Evolutionary conservation across 2,797 vertebrate species (phyloP).

Genomic region (Gastrophryne carolinensis): DNA sequence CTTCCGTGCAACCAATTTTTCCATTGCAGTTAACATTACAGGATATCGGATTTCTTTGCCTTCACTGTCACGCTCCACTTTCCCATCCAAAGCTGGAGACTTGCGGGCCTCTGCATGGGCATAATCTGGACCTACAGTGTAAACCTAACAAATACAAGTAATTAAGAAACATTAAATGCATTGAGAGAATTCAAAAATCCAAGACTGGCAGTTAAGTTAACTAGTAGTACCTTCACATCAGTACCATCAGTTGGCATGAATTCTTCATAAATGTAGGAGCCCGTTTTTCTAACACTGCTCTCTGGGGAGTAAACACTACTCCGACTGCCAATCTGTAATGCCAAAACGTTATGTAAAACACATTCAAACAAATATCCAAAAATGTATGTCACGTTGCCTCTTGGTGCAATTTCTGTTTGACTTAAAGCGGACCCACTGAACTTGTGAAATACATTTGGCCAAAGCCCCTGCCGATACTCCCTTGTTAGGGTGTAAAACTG

Average conservation of each 20-base stretch:
- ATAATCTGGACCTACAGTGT: conserved; percentile 96
- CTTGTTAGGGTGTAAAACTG: too few relatives aligned
- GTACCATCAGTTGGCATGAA: conserved; percentile 99
- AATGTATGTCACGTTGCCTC: too few relatives aligned
- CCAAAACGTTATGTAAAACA: background rate
- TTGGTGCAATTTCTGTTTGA: too few relatives aligned
- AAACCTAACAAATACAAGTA: conserved; percentile 74
- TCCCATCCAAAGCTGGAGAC: conserved; percentile 94
- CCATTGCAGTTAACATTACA: conserved; percentile 97
- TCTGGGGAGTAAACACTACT: conserved; percentile 98
- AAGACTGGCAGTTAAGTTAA: background rate
- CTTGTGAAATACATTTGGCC: too few relatives aligned
- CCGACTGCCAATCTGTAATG: conserved; percentile 88
- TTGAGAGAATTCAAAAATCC: background rate
- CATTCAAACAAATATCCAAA: too few relatives aligned
- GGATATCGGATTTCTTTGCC: conserved; percentile 98
- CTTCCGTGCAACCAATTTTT: conserved; percentile 95
- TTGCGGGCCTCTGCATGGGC: conserved; percentile 97
- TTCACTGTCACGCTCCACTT: conserved; percentile 96
- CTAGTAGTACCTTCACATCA: conserved; percentile 86
- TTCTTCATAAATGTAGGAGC: conserved; percentile 98
- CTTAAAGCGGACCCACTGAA: too few relatives aligned
- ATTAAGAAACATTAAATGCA: background rate
- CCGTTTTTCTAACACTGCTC: conserved; percentile 94
- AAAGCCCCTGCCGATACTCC: too few relatives aligned